A percentile compares a stretch with the other conserved stretches of the same genome.
Evolutionary conservation across 2,113 vertebrate genomes (phyloP).

Genomic region (Diphyllodes magnificus): DNA sequence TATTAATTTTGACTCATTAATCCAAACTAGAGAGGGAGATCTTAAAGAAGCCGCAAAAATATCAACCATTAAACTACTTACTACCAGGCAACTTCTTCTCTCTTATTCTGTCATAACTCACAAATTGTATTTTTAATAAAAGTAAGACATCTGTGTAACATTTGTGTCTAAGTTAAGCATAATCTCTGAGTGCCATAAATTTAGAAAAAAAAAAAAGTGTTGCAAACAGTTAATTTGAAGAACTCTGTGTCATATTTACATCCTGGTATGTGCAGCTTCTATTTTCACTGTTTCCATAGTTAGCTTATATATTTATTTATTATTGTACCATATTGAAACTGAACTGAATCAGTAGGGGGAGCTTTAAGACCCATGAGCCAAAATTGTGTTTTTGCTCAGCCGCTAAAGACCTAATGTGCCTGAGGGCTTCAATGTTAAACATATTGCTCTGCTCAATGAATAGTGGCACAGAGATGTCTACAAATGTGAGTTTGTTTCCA

Average conservation of each 20-base stretch:
- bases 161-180: background rate
- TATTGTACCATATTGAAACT: background rate
- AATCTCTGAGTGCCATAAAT: background rate
- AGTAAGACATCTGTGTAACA: background rate
- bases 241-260: background rate
- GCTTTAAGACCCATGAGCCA: background rate
- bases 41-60: background rate
- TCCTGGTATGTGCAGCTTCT: background rate
- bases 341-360: background rate
- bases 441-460: conserved; percentile 7
- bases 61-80: background rate
- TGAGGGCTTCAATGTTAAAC: background rate
- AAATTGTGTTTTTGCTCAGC: background rate
- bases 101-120: background rate
- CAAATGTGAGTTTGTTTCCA: conserved; percentile 42
- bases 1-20: background rate
- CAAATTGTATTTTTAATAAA: background rate
- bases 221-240: background rate
- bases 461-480: conserved; percentile 27
- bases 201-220: background rate
- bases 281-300: background rate
- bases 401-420: background rate
- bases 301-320: background rate
- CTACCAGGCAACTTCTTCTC: background rate
- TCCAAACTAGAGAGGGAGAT: background rate